These are phyloP conservation scores for Magallana angulata DNA, from an alignment of 1,140 invertebrate species.

Conservation along the genomic window DNA sequence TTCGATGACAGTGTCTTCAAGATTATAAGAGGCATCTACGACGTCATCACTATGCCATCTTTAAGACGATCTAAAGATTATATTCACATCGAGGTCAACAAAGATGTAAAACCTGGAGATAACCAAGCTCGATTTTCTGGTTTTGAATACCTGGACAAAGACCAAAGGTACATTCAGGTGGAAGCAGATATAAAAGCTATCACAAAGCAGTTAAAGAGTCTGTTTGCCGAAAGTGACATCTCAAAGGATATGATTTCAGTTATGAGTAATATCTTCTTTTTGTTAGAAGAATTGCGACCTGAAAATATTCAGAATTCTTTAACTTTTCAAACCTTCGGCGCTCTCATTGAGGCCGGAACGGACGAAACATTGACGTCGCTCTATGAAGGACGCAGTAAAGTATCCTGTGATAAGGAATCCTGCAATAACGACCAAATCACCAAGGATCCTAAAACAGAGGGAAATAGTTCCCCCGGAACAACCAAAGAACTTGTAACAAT, in stretches of 20 bases:
- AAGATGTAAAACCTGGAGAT: conserved; percentile 39
- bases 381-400: background rate
- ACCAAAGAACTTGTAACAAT: background rate
- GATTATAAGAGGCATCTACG: conserved; percentile 30
- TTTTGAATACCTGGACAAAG: background rate
- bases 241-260: conserved; percentile 1
- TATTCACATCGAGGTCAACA: background rate
- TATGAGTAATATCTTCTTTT: conserved; percentile 2
- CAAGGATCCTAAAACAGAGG: background rate
- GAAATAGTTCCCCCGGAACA: background rate
- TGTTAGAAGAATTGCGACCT: background rate
- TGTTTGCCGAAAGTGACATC: background rate
- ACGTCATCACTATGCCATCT: background rate
- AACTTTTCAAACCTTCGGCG: conserved; percentile 12
- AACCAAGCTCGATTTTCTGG: background rate
- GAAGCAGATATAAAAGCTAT: background rate
- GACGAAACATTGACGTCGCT: background rate
- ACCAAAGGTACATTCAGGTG: background rate
- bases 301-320: background rate
- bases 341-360: background rate
- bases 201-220: background rate
- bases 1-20: background rate
- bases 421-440: background rate
- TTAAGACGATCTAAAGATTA: background rate
- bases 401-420: background rate